Conservation (phyloP, 2,113 vertebrate genomes). For the Indicator maculatus region DNA sequence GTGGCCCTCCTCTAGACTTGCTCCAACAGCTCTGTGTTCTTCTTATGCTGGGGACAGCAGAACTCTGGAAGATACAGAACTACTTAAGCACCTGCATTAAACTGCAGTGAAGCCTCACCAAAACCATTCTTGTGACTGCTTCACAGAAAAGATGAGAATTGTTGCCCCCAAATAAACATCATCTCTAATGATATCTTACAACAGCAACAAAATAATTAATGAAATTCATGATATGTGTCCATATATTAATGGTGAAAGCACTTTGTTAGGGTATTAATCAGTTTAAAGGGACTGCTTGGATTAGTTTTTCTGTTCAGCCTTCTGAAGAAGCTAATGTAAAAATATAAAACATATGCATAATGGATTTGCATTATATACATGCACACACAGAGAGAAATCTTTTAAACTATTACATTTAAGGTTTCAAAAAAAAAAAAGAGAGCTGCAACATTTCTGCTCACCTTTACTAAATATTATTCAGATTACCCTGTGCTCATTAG, state of each 20-base stretch:
- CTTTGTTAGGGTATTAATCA: background rate
- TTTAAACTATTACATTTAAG: background rate
- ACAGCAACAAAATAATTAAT: too few species aligned
- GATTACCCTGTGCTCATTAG: background rate
- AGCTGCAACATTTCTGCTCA: background rate
- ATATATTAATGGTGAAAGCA: background rate
- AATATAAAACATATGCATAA: background rate
- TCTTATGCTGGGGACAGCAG: too few species aligned
- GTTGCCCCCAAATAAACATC: background rate
- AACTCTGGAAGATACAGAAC: too few species aligned
- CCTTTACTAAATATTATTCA: constrained; percentile 3
- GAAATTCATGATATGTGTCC: background rate
- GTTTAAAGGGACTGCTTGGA: background rate
- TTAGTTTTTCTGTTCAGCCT: background rate
- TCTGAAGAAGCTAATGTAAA: background rate
- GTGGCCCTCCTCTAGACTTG: too few species aligned
- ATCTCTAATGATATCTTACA: background rate
- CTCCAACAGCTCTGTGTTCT: too few species aligned
- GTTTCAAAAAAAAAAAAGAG: background rate
- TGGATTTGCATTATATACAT: background rate
- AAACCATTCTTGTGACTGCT: background rate
- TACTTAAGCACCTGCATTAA: background rate
- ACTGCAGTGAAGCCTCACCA: background rate
- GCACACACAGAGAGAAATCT: background rate
- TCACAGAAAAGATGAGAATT: background rate